Evolutionary conservation across 2,888 invertebrate species (phyloP).

Genomic region (Xanthorhoe spadicearia): DNA sequence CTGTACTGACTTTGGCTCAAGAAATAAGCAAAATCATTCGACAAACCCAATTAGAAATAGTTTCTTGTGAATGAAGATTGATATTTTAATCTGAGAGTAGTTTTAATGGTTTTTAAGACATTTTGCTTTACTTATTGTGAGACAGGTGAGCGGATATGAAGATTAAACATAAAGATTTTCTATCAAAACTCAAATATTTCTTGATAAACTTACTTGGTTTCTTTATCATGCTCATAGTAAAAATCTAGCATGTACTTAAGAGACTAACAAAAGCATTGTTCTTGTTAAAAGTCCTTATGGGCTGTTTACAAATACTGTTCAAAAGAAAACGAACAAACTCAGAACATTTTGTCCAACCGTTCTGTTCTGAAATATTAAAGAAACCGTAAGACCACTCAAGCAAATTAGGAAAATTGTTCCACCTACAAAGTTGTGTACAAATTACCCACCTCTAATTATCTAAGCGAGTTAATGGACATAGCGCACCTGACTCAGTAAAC

Average conservation of each 20-base stretch:
- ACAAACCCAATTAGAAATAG: constrained; percentile 20
- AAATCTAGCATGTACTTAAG: background rate
- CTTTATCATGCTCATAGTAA: too few relatives aligned
- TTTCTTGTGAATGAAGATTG: background rate
- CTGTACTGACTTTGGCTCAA: constrained; percentile 39
- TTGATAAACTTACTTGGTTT: too few relatives aligned
- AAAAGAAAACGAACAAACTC: constrained; percentile 5
- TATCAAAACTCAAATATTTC: too few relatives aligned
- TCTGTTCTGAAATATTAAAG: constrained; percentile 20
- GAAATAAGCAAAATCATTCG: constrained; percentile 46
- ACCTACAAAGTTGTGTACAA: constrained; percentile 28
- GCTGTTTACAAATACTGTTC: background rate
- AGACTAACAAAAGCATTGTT: background rate
- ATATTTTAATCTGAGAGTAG: background rate
- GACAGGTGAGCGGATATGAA: too few relatives aligned
- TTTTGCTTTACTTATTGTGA: too few relatives aligned
- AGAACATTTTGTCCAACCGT: constrained; percentile 2
- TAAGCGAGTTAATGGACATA: constrained; percentile 38
- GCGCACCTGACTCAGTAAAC: constrained; percentile 44
- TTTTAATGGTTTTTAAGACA: background rate
- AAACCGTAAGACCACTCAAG: constrained; percentile 30
- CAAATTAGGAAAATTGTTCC: constrained; percentile 33
- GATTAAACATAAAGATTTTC: too few relatives aligned
- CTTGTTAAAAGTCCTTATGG: background rate
- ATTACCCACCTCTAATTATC: constrained; percentile 37